Base-by-base conservation (phyloP, 2,888 invertebrate species). In the Lasioglossum marginatum region DNA sequence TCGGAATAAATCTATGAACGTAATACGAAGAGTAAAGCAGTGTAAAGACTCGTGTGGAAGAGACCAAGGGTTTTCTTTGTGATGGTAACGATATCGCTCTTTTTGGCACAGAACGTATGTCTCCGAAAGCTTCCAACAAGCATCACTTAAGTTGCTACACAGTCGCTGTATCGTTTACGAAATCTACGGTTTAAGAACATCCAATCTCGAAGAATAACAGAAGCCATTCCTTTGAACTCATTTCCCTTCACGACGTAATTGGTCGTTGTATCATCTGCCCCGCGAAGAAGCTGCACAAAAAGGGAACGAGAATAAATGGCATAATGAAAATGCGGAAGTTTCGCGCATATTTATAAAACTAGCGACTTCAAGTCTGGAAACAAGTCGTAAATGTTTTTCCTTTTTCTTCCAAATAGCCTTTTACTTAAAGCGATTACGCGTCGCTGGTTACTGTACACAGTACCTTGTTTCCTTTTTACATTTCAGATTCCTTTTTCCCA, bases 161-260 rank as follows among this genome's bases (percentile, higher is more conserved):
- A 34, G 37, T 31, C 52, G 70, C 72, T 57, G 76, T 80, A 86
- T 81, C 74, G 74, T 84, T 87, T 77, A 74, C 84, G 73, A 79
- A 87, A 88, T 85, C 81, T 81, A 60, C 77, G 71, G 31, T 74
- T 68, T 72, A 74, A 80, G 68, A 40, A 68, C 68, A 83, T 68
- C 74, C 70, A 77, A 52, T 63, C 78, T 74, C 79, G 70, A 77
- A 66, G 72, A 87, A 79, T 83, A 85, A 85, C 66, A 74, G 72
- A 77, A 77, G 72, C 81, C 72, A 85, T 83, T 83, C 81, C 83
- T 88, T 85, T 80, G 77, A 73, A 87, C 85, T 83, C 83, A 81
- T 87, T 88, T 85, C 83, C 81, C 52, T 83, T 80, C 79, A 60
- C 77, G 77, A 40, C 79, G 75, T 87, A 87, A 88, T 87, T 88